Conservation (phyloP, 1,140 invertebrate species). For the Rhyzopertha dominica region DNA sequence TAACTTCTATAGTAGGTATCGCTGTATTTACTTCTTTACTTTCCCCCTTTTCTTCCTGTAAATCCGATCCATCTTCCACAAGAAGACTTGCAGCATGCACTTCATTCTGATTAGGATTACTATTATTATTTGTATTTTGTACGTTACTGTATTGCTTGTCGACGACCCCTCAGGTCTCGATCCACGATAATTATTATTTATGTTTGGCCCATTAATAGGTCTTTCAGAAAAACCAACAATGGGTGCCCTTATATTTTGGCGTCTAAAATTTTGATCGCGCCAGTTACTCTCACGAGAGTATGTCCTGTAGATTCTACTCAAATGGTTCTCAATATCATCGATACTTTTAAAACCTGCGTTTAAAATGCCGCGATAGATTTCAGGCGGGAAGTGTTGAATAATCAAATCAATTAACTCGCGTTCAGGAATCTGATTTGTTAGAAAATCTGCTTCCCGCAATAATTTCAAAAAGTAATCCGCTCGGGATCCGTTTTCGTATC, state of each 20-base stretch:
- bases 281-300: too few relatives aligned
- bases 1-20: not conserved
- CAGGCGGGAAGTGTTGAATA: slow-evolving; percentile 6
- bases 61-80: slow-evolving; percentile 1
- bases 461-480: slow-evolving; percentile 11
- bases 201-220: too few relatives aligned
- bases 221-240: too few relatives aligned
- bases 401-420: slow-evolving; percentile 7
- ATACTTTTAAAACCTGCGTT: not conserved
- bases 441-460: slow-evolving; percentile 7
- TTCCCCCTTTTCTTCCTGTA: not conserved
- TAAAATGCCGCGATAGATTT: not conserved
- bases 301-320: not conserved
- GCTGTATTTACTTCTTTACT: slow-evolving; percentile 3
- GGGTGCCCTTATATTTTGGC: too few relatives aligned
- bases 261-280: too few relatives aligned
- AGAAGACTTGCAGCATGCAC: not conserved
- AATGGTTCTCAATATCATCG: slow-evolving; percentile 4
- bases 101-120: too few relatives aligned
- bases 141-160: too few relatives aligned
- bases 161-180: too few relatives aligned
- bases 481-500: slow-evolving; percentile 7
- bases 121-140: too few relatives aligned
- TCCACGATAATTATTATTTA: too few relatives aligned
- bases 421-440: slow-evolving; percentile 12